Evolutionary conservation across 2,888 invertebrate genomes (phyloP).

Genomic region (Sylvicola fuscatus): DNA sequence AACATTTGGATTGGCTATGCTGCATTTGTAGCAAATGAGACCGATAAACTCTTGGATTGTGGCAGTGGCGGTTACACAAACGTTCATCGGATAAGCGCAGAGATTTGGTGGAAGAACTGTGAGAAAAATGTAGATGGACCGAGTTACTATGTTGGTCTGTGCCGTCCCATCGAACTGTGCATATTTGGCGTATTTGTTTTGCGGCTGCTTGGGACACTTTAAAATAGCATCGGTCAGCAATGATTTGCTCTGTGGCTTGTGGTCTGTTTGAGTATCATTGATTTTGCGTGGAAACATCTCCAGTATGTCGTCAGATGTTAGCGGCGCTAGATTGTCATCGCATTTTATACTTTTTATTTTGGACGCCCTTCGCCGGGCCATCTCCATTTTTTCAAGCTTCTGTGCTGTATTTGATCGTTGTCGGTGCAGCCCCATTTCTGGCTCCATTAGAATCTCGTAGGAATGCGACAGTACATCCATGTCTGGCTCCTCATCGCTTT

Average conservation of each 20-base stretch:
- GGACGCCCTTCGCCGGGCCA: conserved; percentile 58
- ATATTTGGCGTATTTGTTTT: conserved; percentile 76
- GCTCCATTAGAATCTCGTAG: conserved; percentile 55
- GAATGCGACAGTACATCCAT: conserved; percentile 43
- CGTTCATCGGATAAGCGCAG: conserved; percentile 63
- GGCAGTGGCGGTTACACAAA: conserved; percentile 62
- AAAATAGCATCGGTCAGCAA: conserved; percentile 54
- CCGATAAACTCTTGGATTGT: conserved; percentile 84
- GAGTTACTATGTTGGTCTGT: conserved; percentile 55
- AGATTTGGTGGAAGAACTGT: conserved; percentile 68
- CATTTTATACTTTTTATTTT: conserved; percentile 58
- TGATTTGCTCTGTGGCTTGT: conserved; percentile 26
- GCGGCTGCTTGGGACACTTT: conserved; percentile 52
- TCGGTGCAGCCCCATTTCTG: conserved; percentile 38
- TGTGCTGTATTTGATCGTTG: conserved; percentile 76
- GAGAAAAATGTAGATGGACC: conserved; percentile 76
- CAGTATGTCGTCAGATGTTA: conserved; percentile 34
- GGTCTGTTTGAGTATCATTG: conserved; percentile 18
- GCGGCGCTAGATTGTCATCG: conserved; percentile 32
- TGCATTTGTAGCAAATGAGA: conserved; percentile 69
- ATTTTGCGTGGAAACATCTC: conserved; percentile 14
- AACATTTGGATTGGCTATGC: conserved; percentile 41
- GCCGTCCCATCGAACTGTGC: conserved; percentile 82
- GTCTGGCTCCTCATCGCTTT: conserved; percentile 53
- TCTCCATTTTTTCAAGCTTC: conserved; percentile 72